Percentiles rank a stretch among this genome's conserved stretches.
phyloP scores from a whole-genome alignment of 2,113 vertebrate genomes.

The Cyanocitta stelleri region DNA sequence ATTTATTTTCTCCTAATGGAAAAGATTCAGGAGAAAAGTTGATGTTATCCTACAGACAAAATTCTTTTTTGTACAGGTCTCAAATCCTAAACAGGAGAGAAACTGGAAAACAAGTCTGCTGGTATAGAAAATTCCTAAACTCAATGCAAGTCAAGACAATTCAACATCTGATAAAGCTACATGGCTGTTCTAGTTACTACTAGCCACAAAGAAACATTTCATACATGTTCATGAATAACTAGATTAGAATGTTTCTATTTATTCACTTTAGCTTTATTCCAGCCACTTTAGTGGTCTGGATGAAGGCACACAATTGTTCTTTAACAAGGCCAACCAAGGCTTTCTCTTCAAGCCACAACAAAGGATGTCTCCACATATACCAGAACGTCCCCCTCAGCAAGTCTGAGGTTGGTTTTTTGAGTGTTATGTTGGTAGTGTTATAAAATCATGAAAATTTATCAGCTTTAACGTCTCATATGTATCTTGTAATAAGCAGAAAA shows the following conservation, averaged over 20 bases:
- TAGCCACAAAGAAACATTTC: slow-evolving; percentile 13
- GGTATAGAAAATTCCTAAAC: neutral
- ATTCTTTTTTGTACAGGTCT: neutral
- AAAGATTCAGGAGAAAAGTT: neutral
- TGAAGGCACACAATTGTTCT: neutral
- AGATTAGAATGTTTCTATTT: neutral
- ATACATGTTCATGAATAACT: neutral
- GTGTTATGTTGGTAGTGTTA: neutral
- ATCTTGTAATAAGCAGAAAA: neutral
- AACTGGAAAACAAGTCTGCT: neutral
- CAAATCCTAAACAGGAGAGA: neutral
- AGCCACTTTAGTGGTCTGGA: neutral
- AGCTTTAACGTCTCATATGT: neutral
- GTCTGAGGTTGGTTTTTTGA: neutral
- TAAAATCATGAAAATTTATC: neutral
- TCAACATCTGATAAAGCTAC: neutral
- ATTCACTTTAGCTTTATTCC: neutral
- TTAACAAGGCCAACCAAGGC: neutral
- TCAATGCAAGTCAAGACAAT: neutral
- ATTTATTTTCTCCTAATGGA: neutral
- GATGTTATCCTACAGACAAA: neutral
- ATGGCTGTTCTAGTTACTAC: neutral
- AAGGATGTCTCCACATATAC: neutral
- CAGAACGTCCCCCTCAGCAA: neutral
- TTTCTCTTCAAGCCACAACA: slow-evolving; percentile 18